phyloP scores from a whole-genome alignment of 2,797 vertebrate genomes.

The Microctenopoma steveboyesi region DNA sequence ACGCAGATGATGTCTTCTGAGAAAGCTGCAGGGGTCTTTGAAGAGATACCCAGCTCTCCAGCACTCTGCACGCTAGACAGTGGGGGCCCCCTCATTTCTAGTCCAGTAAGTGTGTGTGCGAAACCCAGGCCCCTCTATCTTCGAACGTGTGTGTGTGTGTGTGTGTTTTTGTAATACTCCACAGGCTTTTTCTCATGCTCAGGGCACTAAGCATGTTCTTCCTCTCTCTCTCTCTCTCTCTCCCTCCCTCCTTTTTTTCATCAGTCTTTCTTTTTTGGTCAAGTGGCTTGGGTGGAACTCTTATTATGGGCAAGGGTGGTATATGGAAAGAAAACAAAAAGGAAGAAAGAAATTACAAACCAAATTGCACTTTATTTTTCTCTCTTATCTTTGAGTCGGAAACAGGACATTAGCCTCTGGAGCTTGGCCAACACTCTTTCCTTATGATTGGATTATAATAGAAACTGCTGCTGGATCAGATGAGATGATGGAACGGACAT shows the following conservation, averaged over 20 bases:
- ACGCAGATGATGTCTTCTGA: conserved; percentile 80
- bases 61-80: conserved; percentile 59
- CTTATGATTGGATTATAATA: conserved; percentile 64
- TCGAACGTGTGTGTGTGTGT: conserved; percentile 38
- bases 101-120: conserved; percentile 12
- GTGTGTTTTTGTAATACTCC: conserved; percentile 52
- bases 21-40: conserved; percentile 81
- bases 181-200: conserved; percentile 69
- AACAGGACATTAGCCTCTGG: conserved; percentile 68
- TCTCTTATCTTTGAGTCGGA: conserved; percentile 62
- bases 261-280: conserved; percentile 38
- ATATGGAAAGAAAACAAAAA: conserved; percentile 34
- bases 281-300: conserved; percentile 55
- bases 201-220: conserved; percentile 43
- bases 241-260: conserved; percentile 35
- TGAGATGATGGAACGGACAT: conserved; percentile 66
- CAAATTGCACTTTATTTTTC: conserved; percentile 14
- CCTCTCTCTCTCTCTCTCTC: conserved; percentile 9
- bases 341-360: background rate
- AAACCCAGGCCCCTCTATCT: conserved; percentile 52
- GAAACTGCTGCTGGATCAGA: conserved; percentile 64
- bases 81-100: conserved; percentile 58
- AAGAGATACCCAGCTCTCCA: conserved; percentile 72
- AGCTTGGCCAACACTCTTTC: conserved; percentile 43
- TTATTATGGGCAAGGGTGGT: conserved; percentile 42